Conservation (phyloP, 2,113 vertebrate species). For the Prietella phreatophila region DNA sequence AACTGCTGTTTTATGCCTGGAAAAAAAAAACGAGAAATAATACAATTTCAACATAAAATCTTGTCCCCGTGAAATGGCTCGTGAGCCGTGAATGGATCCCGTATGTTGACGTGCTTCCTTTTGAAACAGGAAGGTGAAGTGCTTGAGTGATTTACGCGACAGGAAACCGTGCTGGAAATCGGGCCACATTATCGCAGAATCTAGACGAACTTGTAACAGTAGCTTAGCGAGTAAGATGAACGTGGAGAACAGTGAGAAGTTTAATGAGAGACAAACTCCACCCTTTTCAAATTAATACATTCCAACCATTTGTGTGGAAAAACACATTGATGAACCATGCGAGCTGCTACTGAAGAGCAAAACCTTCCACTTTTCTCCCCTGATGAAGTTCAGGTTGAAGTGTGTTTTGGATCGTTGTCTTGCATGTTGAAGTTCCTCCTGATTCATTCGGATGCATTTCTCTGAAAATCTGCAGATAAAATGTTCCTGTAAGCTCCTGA, state of each 20-base stretch:
- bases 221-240: not conserved
- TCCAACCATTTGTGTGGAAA: not conserved
- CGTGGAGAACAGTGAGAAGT: not conserved
- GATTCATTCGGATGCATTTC: not conserved
- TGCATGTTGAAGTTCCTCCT: not conserved
- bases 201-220: not conserved
- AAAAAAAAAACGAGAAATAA: not conserved
- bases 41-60: not conserved
- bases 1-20: constrained; percentile 9
- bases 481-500: not conserved
- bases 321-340: too few relatives aligned
- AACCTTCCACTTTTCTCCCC: not conserved
- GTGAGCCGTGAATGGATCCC: not conserved
- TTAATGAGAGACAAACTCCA: not conserved
- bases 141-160: not conserved
- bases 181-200: not conserved
- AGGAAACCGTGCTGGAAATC: not conserved
- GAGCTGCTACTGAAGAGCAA: too few relatives aligned
- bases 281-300: too few relatives aligned
- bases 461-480: not conserved
- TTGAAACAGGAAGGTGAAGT: not conserved
- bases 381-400: not conserved
- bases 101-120: not conserved
- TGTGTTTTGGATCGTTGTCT: not conserved
- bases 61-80: not conserved